Evolutionary conservation across 1,140 invertebrate genomes (phyloP), one percentile per base, ranked within the genome.

Genomic region (Patella vulgata): DNA sequence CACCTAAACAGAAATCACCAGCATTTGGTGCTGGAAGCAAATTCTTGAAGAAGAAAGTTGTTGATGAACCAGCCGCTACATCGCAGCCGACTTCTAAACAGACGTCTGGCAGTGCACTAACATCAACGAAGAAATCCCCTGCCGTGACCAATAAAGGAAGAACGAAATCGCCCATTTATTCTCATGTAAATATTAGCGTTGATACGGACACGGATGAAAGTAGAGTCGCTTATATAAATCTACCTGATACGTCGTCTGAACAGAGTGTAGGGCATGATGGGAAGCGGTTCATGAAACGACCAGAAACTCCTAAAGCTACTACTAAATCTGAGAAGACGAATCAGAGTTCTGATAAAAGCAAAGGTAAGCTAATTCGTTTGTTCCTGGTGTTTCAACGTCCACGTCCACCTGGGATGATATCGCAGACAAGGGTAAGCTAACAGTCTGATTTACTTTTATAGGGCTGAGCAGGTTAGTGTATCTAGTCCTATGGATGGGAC

Each of bases 21-120:
- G 47, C 48, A 14, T 12, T 33, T 21, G 42, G 33, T 2, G 55
- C 68, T 23, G 66, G 67, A 6, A 75, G 66, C 48, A 74, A 72
- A 59, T 77, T 71, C 52, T 46, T 77, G 25, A 77, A 77, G 50
- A 77, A 77, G 47, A 71, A 73, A 43, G 42, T 28, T n/a, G n/a
- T 31, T 6, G 21, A 47, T 21, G 54, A 54, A 6, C 14, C 59
- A 43, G 52, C n/a, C 8, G 31, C 31, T 43, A 39, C 33, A 30
- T 21, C 51, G 14, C 47, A 31, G 54, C 3, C 59, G 60, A 28
- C 60, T 57, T 43, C 39, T 60, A 33, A 66, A 60, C 17, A 60
- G 60, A 33, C 56, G 54, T 8, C 33, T 36, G 6, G 14, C 6
- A 36, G 14, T 36, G 33, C 33, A 8, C 14, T 14, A 5, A 36